A percentile compares a stretch with the other conserved stretches of the same genome.
Conservation (phyloP, 1,140 invertebrate genomes). For the Batillaria attramentaria region DNA sequence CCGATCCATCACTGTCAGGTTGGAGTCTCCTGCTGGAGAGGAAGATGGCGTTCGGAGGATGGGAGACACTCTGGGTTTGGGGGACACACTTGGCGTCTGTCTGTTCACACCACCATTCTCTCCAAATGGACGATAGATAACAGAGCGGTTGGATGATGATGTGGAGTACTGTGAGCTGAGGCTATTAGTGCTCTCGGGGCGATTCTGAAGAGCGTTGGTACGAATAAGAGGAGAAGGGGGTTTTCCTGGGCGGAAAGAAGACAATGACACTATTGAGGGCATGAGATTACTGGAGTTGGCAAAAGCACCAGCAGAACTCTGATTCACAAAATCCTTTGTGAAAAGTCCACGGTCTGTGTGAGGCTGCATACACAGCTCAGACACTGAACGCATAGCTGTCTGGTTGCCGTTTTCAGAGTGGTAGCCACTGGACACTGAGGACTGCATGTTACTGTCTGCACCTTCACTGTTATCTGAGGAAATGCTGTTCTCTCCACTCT, state of each 20-base stretch:
- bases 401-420: constrained; percentile 43
- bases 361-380: not conserved
- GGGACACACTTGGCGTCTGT: constrained; percentile 37
- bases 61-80: constrained; percentile 33
- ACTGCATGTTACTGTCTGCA: constrained; percentile 48
- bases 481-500: constrained; percentile 49
- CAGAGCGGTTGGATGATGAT: constrained; percentile 59
- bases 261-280: constrained; percentile 38
- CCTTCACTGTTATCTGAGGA: constrained; percentile 52
- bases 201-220: constrained; percentile 51
- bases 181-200: constrained; percentile 63
- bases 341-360: constrained; percentile 34
- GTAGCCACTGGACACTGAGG: constrained; percentile 48
- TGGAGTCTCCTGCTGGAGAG: constrained; percentile 1
- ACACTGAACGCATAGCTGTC: not conserved
- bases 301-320: constrained; percentile 27
- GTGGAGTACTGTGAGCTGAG: constrained; percentile 64
- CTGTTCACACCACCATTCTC: constrained; percentile 29
- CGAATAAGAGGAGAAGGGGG: constrained; percentile 38
- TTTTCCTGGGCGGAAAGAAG: constrained; percentile 24
- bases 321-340: constrained; percentile 51
- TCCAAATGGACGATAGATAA: constrained; percentile 55
- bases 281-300: constrained; percentile 25
- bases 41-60: constrained; percentile 26
- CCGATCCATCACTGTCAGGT: not conserved